Conservation (phyloP, 2,888 invertebrate genomes). For the Zelleria hepariella region DNA sequence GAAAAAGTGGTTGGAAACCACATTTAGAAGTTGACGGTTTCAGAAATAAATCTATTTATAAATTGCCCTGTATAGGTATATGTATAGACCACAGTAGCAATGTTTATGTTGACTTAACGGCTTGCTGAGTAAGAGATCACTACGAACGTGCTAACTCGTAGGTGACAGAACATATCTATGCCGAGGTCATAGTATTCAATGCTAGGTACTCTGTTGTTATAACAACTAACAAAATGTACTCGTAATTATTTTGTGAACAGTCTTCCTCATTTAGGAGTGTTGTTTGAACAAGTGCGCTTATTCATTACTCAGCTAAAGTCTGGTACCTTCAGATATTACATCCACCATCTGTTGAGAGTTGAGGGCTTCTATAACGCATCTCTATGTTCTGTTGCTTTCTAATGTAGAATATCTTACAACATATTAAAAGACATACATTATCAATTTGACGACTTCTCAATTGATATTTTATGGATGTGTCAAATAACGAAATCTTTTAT, state of each 20-base stretch:
- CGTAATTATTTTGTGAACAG: background rate
- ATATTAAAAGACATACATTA: background rate
- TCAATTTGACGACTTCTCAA: background rate
- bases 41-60: no score
- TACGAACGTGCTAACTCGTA: background rate
- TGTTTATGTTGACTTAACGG: background rate
- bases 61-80: no score
- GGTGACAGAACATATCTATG: constrained; percentile 22
- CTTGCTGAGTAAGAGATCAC: background rate
- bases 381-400: background rate
- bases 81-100: background rate
- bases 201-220: background rate
- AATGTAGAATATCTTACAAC: background rate
- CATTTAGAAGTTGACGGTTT: no score
- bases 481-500: background rate
- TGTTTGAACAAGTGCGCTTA: constrained; percentile 19
- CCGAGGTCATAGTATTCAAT: constrained; percentile 27
- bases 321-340: background rate
- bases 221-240: background rate
- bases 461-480: background rate
- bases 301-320: background rate
- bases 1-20: no score
- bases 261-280: constrained; percentile 17
- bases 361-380: background rate
- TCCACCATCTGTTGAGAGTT: background rate